These are phyloP conservation scores for Pteronotus mesoamericanus DNA, from an alignment of 2,797 vertebrate genomes.

Conservation along the genomic window DNA sequence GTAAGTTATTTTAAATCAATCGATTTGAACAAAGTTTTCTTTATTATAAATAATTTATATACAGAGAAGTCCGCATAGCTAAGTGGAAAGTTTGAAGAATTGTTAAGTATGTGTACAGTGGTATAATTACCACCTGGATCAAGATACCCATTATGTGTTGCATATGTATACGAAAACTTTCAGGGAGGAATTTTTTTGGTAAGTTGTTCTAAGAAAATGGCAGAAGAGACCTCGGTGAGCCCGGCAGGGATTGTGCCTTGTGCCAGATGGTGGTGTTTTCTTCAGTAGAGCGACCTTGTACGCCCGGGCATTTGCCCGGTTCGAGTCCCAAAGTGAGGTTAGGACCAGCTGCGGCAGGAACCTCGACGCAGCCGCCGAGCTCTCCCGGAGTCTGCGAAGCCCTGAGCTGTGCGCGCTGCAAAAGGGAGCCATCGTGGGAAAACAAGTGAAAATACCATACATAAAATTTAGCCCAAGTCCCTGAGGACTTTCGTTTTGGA, in stretches of 20 bases:
- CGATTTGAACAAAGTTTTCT: background rate
- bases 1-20: slow-evolving; percentile 5
- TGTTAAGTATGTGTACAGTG: rapidly evolving
- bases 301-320: rapidly evolving
- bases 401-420: rapidly evolving
- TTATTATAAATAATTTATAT: background rate
- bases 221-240: background rate
- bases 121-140: rapidly evolving
- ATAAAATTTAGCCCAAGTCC: background rate
- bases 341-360: background rate
- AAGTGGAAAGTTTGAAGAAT: background rate
- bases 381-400: rapidly evolving
- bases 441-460: background rate
- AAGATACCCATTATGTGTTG: rapidly evolving
- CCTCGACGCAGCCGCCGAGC: rapidly evolving
- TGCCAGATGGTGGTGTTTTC: rapidly evolving
- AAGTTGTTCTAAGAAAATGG: background rate
- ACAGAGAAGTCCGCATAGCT: no score
- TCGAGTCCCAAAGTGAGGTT: background rate
- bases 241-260: no score
- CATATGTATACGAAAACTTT: background rate
- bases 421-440: background rate
- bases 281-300: background rate
- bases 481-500: background rate
- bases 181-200: no score